These are phyloP conservation scores for Peromyscus eremicus DNA, from an alignment of 2,797 vertebrate species.

Conservation along the genomic window DNA sequence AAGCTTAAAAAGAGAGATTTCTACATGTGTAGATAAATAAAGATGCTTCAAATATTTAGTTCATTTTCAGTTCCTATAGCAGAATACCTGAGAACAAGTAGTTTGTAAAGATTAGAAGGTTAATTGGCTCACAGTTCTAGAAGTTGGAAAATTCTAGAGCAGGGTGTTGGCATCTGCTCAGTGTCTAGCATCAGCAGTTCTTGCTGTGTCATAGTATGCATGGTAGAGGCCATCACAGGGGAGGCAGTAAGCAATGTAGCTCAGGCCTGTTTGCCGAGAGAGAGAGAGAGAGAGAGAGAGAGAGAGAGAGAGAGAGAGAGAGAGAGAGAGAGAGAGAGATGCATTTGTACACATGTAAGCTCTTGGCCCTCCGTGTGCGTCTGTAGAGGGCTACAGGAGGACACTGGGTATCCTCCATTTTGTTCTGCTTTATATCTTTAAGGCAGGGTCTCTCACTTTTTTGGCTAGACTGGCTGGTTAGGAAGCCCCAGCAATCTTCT, in stretches of 20 bases:
- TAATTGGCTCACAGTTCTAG: not conserved
- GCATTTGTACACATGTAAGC: not conserved
- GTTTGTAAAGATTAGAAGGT: not conserved
- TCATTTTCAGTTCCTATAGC: not conserved
- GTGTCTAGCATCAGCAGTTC: not conserved
- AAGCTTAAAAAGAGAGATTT: not conserved
- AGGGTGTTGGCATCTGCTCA: not conserved
- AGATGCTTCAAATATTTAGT: not conserved
- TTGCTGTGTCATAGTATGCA: not conserved
- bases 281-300: too few species aligned
- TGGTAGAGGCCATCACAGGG: not conserved
- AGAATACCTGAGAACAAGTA: not conserved
- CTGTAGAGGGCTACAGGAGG: not conserved
- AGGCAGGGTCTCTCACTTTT: not conserved
- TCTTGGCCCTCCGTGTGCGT: not conserved
- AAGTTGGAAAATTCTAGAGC: not conserved
- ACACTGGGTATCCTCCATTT: not conserved
- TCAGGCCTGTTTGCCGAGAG: not conserved
- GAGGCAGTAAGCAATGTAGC: not conserved
- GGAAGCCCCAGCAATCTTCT: not conserved
- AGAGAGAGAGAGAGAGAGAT: not conserved
- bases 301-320: too few species aligned
- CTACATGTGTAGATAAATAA: not conserved
- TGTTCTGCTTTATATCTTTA: not conserved
- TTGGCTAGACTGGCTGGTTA: not conserved